Evolutionary conservation across 2,113 vertebrate species (phyloP), one percentile per base, ranked within the genome.

Genomic region (Poeciliopsis occidentalis): DNA sequence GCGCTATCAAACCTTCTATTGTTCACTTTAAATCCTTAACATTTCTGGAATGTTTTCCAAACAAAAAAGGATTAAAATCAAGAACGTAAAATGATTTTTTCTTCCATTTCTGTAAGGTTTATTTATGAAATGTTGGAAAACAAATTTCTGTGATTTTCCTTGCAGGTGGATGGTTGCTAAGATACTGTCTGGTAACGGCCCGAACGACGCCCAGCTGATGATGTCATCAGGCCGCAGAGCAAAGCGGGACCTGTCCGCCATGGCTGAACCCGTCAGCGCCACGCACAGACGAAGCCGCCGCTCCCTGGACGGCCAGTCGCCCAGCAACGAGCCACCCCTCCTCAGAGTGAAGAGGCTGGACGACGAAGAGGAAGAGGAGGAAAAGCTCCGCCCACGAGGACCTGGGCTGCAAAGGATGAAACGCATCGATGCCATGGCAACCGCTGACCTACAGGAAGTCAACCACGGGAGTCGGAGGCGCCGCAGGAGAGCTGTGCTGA

Each of bases 321-420:
- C 92, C 0, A 89, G 87, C 72, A 72, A 75, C 4, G 81, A 89
- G 64, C 87, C 90, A 0, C 89, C 93, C 0, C 94, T 95, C 54
- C 84, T 95, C 30, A 78, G 94, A 63, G 94, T 95, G 75, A 95
- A 95, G 75, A 89, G 94, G 76, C 87, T 95, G 67, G 94, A 88
- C 10, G 90, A 91, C 4, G 88, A 86, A 8, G 57, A 82, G 19
- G 69, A 87, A 24, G 54, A 80, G 1, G 34, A 78, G 1, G 34
- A 78, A 44, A 65, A 39, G 51, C 71, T 75, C 51, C 85, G 2
- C 68, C 65, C 70, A 6, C 78, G 88, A 1, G 37, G 63, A 0
- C 61, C 61, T 1, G 91, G 82, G 24, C 87, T 94, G 60, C 94
- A 94, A 88, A 90, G 91, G 71, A 94, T 93, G 86, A 94, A 95